These are phyloP conservation scores for Pristionchus entomophagus DNA, from an alignment of 2,888 invertebrate genomes.

Conservation along the genomic window DNA sequence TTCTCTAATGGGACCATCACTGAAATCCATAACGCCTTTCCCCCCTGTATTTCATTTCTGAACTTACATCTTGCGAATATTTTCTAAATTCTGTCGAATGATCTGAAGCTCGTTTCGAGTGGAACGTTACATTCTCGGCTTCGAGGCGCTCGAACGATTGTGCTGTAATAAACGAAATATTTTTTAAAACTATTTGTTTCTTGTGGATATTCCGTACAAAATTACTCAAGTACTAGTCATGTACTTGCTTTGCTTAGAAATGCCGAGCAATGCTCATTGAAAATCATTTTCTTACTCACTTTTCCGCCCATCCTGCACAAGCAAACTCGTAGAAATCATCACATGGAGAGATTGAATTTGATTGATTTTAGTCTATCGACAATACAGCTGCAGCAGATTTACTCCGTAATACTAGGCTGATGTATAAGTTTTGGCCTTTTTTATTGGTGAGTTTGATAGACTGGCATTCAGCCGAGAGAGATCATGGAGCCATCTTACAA, in stretches of 20 bases:
- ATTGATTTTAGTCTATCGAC: background rate
- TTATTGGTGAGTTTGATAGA: no score
- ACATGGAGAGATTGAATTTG: background rate
- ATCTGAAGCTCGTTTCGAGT: background rate
- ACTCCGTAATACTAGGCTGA: background rate
- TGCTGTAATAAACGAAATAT: background rate
- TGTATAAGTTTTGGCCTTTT: no score
- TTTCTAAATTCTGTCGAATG: background rate
- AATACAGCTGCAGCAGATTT: background rate
- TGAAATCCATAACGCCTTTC: background rate
- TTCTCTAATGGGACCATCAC: background rate
- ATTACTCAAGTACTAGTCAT: background rate
- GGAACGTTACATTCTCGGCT: background rate
- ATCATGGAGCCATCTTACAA: no score
- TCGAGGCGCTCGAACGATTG: background rate
- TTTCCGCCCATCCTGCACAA: background rate
- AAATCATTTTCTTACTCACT: background rate
- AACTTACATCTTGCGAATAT: background rate
- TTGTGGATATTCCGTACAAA: background rate
- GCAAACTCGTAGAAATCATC: slow-evolving; percentile 29
- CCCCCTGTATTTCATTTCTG: background rate
- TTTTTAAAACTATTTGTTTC: background rate
- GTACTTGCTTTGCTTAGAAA: no score
- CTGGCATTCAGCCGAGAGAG: no score
- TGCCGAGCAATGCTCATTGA: no score